Base-by-base conservation (phyloP, 2,113 vertebrate genomes). In the Empidonax traillii region DNA sequence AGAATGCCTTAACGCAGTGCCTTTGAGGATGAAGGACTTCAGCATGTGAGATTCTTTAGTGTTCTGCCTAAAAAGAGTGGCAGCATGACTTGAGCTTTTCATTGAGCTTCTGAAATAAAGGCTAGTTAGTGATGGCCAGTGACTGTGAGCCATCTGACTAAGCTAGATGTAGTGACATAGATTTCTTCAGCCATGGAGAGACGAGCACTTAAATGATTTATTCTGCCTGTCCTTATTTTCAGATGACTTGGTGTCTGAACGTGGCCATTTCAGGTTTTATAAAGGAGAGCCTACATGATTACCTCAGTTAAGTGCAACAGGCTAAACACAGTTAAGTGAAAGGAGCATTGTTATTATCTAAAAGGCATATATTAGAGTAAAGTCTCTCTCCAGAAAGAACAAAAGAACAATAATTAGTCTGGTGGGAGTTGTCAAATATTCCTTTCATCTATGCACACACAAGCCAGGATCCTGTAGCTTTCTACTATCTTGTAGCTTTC, bases 1-100 rank as follows among this genome's bases (percentile, higher is more conserved):
- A 93, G 94, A 76, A 95, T 94, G 91, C 95, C 95, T 97, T 96
- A 96, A 96, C 1, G 47, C 76, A 86, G 94, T 97, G 92, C 94
- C 93, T 94, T 96, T 90, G 75, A 83, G 75, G 47, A 63, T 90
- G 87, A 58, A 93, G 91, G 87, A 69, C 51, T 88, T 80, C 68
- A 85, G 75, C 75, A 69, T 55, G 67, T 76, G 85, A 80, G 77
- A 66, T 66, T 75, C 33, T 89, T 65, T 61, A 73, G 63, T 39
- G 17, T 82, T 82, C 67, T 87, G 39, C 67, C 55, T 81, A 47
- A 77, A 67, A 66, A 27, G 53, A 80, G 47, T n/a, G 81, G 87
- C 77, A 93, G 67, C 59, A 62, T 83, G 67, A 80, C 79, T 37
- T 85, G 46, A 75, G 66, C 77, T 92, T 94, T 95, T 65, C 75